Evolutionary conservation across 2,113 vertebrate species (phyloP).

Genomic region (Entelurus aequoreus): DNA sequence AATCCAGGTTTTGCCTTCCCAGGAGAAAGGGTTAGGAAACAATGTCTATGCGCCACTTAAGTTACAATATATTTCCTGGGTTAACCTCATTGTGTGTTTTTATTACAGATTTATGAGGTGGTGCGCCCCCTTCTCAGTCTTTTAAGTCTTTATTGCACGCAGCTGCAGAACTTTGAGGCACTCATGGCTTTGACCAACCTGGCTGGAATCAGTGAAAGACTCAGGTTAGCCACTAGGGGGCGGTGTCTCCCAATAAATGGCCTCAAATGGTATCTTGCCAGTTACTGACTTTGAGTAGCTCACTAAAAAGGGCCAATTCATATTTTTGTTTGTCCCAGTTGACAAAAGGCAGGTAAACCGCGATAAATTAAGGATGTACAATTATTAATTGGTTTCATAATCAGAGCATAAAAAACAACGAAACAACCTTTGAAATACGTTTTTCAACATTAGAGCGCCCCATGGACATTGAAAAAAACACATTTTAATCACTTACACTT

Average conservation of each 20-base stretch:
- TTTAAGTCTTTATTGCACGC: conserved; percentile 79
- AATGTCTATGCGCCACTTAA: neutral
- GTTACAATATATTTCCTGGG: neutral
- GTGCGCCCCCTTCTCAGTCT: conserved; percentile 86
- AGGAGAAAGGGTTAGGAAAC: conserved; percentile 81
- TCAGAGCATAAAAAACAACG: too few species aligned
- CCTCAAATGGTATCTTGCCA: neutral
- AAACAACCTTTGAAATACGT: too few species aligned
- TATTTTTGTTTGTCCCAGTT: neutral
- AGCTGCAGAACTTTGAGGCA: conserved; percentile 95
- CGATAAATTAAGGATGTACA: too few species aligned
- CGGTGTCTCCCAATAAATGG: conserved; percentile 2
- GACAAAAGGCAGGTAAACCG: too few species aligned
- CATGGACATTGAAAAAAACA: too few species aligned
- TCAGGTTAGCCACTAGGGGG: conserved; percentile 78
- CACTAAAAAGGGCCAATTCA: too few species aligned
- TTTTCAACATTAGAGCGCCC: too few species aligned
- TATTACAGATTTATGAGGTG: conserved; percentile 87
- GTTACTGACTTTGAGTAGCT: neutral
- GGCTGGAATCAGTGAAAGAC: conserved; percentile 87
- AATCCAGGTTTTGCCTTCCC: conserved; percentile 95
- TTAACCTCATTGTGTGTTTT: conserved; percentile 1
- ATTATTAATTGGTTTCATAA: too few species aligned
- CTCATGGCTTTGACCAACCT: conserved; percentile 96
- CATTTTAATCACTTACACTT: too few species aligned